Evolutionary conservation across 2,888 invertebrate genomes (phyloP), one percentile per base, ranked within the genome.

Genomic region (Didymodactylos carnosus): DNA sequence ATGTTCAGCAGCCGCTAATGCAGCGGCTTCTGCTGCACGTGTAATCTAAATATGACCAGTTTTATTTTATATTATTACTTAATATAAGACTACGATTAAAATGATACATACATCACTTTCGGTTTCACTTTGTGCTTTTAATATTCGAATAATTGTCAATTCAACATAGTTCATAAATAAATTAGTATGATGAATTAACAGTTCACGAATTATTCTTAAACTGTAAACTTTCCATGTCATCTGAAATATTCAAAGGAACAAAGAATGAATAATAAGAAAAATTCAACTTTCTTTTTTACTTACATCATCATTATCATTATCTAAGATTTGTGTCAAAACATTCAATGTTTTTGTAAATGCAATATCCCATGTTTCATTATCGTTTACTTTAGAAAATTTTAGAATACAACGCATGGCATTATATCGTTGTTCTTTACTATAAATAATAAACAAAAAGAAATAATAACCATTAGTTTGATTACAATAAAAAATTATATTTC

Each of bases 101-200:
- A 80, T 79, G 77, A 4, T 10, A 39, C 72, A 46, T 80, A 84
- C 85, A 80, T 86, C 85, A 80, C 85, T 85, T 78, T 85, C 83
- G 74, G 83, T 78, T 78, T 86, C 86, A 78, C 86, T 90, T 85
- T 94, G 92, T 73, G 91, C 90, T 81, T 91, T 89, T 78, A 95
- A 88, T 19, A 95, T 90, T 84, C 91, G 90, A 72, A 95, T 85
- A 73, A 93, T 88, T 49, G 94, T 89, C 73, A 95, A 87, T 85
- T 97, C 95, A 74, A 91, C 89, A 85, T 91, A 95, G 80, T 89
- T 89, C 77, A 88, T 87, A 88, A 94, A 94, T 78, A 89, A 88
- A 75, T 88, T 86, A 62, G 90, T 86, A 46, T 88, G 87, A 73
- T 90, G 88, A 77, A 90, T 88, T 79, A 94, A 87, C 80, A 95